phyloP scores from a whole-genome alignment of 92 coral and sea anemone species.

The Porites divaricata region DNA sequence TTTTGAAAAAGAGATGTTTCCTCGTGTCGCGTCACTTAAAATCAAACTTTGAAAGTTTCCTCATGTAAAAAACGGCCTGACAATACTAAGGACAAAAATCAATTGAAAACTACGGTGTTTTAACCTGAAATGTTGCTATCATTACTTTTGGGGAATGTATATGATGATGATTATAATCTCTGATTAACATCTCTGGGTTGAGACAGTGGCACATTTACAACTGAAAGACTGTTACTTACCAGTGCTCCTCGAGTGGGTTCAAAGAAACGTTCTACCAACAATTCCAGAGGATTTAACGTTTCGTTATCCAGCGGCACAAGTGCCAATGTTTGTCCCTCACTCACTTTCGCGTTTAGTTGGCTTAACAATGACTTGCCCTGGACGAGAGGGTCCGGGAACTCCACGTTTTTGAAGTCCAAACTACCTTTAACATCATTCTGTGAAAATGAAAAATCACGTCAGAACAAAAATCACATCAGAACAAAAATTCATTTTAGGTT shows the following conservation, averaged over 20 bases:
- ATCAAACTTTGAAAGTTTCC: no score
- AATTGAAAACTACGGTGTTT: no score
- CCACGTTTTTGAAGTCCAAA: constrained; percentile 77
- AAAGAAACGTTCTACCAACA: constrained; percentile 81
- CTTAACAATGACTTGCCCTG: constrained; percentile 67
- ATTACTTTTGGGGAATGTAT: no score
- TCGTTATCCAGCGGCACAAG: constrained; percentile 73
- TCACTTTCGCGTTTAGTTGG: constrained; percentile 65
- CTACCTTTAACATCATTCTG: constrained; percentile 76
- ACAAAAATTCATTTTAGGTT: neutral
- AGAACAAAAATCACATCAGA: neutral
- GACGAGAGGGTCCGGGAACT: constrained; percentile 71
- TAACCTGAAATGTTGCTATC: no score
- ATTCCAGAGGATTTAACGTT: constrained; percentile 75
- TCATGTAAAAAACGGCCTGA: no score
- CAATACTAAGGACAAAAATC: no score
- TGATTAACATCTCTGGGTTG: neutral
- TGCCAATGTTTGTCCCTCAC: constrained; percentile 69
- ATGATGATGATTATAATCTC: neutral
- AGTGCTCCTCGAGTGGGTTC: constrained; percentile 78
- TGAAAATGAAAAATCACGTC: neutral
- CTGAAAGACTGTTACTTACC: constrained; percentile 48
- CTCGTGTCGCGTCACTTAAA: no score
- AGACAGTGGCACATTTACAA: no score
- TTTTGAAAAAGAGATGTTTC: no score